phyloP scores from a whole-genome alignment of 2,113 vertebrate species.

The Bos taurus region ARS-UCD2.0 NC_037340.1:42099501-42100000 shows the following conservation, averaged over 20 bases:
- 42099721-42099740: background rate
- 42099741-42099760: background rate
- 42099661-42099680: too few relatives aligned
- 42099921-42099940: background rate
- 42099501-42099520: background rate
- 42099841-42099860: background rate
- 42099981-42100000: background rate
- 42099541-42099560: fast-evolving
- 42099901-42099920: background rate
- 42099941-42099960: background rate
- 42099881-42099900: background rate
- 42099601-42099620: background rate
- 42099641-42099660: background rate
- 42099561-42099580: background rate
- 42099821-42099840: background rate
- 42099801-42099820: background rate
- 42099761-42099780: background rate
- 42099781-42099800: background rate
- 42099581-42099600: background rate
- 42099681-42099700: background rate
- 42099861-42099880: background rate
- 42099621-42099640: background rate
- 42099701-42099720: background rate
- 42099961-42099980: background rate
- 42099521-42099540: background rate